A percentile compares a stretch with the other conserved stretches of the same genome.
These are phyloP conservation scores for Sphyrna mokarran DNA, from an alignment of 2,113 vertebrate species.

Conservation along the genomic window DNA sequence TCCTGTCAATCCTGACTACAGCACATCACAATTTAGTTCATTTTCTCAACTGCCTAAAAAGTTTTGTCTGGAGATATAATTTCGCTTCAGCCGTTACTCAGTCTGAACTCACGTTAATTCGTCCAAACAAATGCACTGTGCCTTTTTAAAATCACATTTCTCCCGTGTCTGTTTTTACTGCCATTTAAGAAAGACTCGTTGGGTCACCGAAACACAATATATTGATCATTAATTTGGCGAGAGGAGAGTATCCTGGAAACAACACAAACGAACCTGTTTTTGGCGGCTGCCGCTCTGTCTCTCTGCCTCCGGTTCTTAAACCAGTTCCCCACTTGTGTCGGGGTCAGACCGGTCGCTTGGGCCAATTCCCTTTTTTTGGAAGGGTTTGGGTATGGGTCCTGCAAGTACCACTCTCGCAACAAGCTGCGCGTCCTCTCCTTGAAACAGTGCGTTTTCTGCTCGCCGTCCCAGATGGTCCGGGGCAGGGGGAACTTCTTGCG, in stretches of 20 bases:
- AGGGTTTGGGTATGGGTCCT: slow-evolving; percentile 98
- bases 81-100: neutral
- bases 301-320: slow-evolving; percentile 99
- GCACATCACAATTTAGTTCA: neutral
- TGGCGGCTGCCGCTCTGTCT: slow-evolving; percentile 97
- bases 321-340: slow-evolving; percentile 99
- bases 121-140: neutral
- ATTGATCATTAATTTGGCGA: neutral
- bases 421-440: slow-evolving; percentile 98
- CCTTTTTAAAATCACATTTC: neutral
- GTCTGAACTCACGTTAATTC: neutral
- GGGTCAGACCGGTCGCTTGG: slow-evolving; percentile 99
- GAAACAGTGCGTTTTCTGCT: slow-evolving; percentile 99
- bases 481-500: slow-evolving; percentile 99
- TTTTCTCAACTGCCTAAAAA: neutral
- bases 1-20: neutral
- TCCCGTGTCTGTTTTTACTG: neutral
- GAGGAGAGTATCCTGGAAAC: neutral
- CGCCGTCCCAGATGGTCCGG: slow-evolving; percentile 98
- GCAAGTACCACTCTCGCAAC: slow-evolving; percentile 98
- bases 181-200: neutral
- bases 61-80: neutral
- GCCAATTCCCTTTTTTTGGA: slow-evolving; percentile 99
- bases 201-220: neutral
- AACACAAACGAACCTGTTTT: slow-evolving; percentile 79